A percentile compares a stretch with the other conserved stretches of the same genome.
Conservation (phyloP, 2,113 vertebrate genomes). For the Brachirus orientalis region DNA sequence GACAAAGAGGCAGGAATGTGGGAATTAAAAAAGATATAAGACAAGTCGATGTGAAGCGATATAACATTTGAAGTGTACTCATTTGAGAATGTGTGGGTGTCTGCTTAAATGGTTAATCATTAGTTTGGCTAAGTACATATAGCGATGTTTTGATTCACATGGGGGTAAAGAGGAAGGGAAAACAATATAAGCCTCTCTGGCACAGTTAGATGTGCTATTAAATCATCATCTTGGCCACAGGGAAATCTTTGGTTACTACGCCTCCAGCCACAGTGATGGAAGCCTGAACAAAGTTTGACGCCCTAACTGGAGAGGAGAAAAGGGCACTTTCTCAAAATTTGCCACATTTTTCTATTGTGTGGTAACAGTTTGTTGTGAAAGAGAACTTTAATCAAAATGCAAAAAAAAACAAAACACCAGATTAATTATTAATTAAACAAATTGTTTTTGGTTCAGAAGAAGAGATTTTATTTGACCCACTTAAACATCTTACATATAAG, state of each 20-base stretch:
- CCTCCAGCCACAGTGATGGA: slow-evolving; percentile 1
- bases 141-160: slow-evolving; percentile 10
- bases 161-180: slow-evolving; percentile 20
- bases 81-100: slow-evolving; percentile 21
- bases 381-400: no score
- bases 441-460: no score
- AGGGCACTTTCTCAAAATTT: neutral
- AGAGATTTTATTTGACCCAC: no score
- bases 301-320: neutral
- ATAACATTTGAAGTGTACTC: slow-evolving; percentile 14
- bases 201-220: slow-evolving; percentile 10
- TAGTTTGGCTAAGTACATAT: slow-evolving; percentile 20
- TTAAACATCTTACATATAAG: no score
- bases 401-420: no score
- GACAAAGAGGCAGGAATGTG: no score
- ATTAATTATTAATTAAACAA: no score
- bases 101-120: slow-evolving; percentile 39
- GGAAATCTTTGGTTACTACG: slow-evolving; percentile 7
- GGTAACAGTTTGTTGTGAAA: no score
- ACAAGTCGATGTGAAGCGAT: slow-evolving; percentile 1
- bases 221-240: slow-evolving; percentile 23
- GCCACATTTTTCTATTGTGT: no score
- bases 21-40: neutral
- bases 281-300: slow-evolving; percentile 16
- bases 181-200: slow-evolving; percentile 19